Percentiles rank a stretch among this genome's conserved stretches.
phyloP scores from a whole-genome alignment of 1,140 invertebrate genomes.

The Dendroctonus valens region DNA sequence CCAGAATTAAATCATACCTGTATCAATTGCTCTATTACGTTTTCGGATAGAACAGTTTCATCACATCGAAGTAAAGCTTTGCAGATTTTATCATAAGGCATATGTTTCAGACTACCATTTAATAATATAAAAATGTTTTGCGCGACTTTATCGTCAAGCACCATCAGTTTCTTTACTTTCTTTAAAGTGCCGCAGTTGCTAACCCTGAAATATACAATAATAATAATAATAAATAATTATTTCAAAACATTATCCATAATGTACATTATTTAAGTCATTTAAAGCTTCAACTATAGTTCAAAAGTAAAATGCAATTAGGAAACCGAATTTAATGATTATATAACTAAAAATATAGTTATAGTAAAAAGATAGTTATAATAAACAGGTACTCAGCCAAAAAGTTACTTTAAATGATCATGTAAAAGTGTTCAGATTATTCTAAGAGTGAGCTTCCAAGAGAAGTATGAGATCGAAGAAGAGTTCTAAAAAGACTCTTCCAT shows the following conservation, averaged over 20 bases:
- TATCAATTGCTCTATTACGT: constrained; percentile 79
- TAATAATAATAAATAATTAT: constrained; percentile 7
- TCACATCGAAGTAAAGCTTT: constrained; percentile 83
- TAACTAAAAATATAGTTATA: no score
- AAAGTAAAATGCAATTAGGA: no score
- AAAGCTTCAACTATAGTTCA: no score
- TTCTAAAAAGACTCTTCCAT: no score
- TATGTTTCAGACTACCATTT: constrained; percentile 85
- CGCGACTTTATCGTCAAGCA: constrained; percentile 88
- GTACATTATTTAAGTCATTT: no score
- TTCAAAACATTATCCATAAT: background rate
- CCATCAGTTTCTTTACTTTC: constrained; percentile 88
- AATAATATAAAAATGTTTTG: constrained; percentile 94
- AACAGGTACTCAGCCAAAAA: no score
- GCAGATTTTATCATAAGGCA: constrained; percentile 83
- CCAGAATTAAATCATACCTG: constrained; percentile 48
- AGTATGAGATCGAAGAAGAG: no score
- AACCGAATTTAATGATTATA: no score
- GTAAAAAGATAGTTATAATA: no score
- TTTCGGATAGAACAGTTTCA: constrained; percentile 76
- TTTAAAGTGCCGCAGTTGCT: constrained; percentile 61
- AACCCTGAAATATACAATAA: constrained; percentile 50
- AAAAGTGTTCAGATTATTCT: no score
- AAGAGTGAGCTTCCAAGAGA: no score
- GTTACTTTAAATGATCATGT: no score